Base-by-base conservation (phyloP, 2,113 vertebrate species). In the Ophiodon elongatus region DNA sequence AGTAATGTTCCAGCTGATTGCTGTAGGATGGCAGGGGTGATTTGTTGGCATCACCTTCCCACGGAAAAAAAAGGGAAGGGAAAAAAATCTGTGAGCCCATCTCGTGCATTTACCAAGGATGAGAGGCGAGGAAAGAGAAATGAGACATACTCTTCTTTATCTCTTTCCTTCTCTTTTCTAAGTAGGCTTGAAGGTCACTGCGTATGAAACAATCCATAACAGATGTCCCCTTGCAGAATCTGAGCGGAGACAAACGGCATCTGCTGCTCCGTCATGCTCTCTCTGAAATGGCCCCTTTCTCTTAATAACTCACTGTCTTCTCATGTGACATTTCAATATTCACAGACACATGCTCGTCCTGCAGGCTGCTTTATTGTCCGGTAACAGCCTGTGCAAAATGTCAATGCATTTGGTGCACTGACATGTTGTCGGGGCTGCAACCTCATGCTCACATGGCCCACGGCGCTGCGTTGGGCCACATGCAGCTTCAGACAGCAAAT, bases 111-210 rank as follows among this genome's bases (percentile, higher is more conserved):
- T 80, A 85, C 65, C 41, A 72, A 69, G 60, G 79, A 80, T 78
- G 57, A 83, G 21, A 65, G n/a, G 54, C 10, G 19, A 62, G 59
- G 59, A 71, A 82, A 35, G 77, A 87, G 63, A 85, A 85, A 93
- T 78, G 72, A 81, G 82, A 88, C 56, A 2, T 57, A 65, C 79
- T 79, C 73, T 79, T 76, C 45, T 79, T 87, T 91, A 89, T 95
- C 89, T 88, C 52, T 68, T 59, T 70, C 59, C 45, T 29, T 94
- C 89, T 90, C 54, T 87, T 82, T 85, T 92, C 90, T 94, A 92
- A 92, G 91, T 77, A 92, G 89, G 91, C 95, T 94, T 95, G 95
- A 96, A 96, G 94, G 95, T 96, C 96, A 96, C 47, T 56, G 91
- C 92, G 89, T 94, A 91, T 89, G 80, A 93, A 94, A 91, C 73